A percentile compares a stretch with the other conserved stretches of the same genome.
These are phyloP conservation scores for Drosophila tanythrix DNA, from an alignment of 2,888 invertebrate genomes.

Conservation along the genomic window DNA sequence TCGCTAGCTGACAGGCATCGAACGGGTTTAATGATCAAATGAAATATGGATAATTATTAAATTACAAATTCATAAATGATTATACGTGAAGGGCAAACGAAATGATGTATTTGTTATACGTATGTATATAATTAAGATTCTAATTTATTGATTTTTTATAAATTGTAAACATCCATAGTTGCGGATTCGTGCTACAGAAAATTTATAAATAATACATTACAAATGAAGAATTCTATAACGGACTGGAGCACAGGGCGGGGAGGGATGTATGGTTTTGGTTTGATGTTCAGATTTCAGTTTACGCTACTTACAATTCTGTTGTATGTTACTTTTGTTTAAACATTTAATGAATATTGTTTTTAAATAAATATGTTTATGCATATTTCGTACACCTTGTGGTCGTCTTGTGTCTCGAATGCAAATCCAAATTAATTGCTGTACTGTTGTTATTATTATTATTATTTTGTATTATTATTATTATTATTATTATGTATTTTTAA, in stretches of 20 bases:
- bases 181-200: conserved; percentile 38
- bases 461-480: conserved; percentile 35
- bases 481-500: conserved; percentile 41
- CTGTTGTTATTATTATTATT: conserved; percentile 46
- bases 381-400: conserved; percentile 56
- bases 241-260: conserved; percentile 16
- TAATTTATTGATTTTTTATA: conserved; percentile 59
- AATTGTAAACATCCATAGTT: conserved; percentile 63
- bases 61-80: conserved; percentile 18
- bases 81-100: conserved; percentile 22
- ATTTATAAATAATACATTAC: conserved; percentile 43
- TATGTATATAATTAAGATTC: conserved; percentile 33
- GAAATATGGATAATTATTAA: not conserved
- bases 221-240: conserved; percentile 14
- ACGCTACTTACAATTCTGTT: conserved; percentile 42
- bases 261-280: conserved; percentile 18
- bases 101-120: conserved; percentile 20
- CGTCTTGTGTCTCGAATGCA: conserved; percentile 51
- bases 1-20: not conserved
- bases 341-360: conserved; percentile 61
- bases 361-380: conserved; percentile 61
- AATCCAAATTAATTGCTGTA: conserved; percentile 58
- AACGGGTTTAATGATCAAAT: conserved; percentile 4
- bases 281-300: conserved; percentile 9
- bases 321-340: conserved; percentile 48